Evolutionary conservation across 1,140 invertebrate species (phyloP).

Genomic region (Proales similis): DNA sequence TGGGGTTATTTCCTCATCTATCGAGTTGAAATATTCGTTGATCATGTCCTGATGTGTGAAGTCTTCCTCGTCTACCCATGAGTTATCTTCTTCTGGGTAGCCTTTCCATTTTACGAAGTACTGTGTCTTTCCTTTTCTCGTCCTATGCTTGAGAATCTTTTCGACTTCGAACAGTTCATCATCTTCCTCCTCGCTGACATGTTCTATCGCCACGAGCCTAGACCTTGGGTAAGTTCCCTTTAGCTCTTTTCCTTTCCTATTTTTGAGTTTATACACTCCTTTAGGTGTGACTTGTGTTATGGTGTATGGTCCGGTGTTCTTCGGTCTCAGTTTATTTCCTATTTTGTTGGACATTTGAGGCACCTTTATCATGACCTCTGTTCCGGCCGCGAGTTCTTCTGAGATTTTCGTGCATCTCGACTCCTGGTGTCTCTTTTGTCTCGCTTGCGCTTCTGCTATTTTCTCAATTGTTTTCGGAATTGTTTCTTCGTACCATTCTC

Average conservation of each 20-base stretch:
- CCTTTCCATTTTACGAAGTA: constrained; percentile 27
- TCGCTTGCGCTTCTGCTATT: constrained; percentile 14
- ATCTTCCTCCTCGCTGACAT: neutral
- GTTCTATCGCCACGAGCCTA: neutral
- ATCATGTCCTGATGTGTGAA: constrained; percentile 7
- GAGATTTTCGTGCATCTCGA: no score
- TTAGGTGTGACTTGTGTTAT: neutral
- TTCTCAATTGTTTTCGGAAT: constrained; percentile 21
- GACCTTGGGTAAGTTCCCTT: neutral
- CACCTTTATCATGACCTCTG: neutral
- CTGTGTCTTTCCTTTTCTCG: constrained; percentile 10
- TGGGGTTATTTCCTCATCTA: no score
- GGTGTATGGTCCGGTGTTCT: constrained; percentile 5
- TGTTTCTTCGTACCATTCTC: constrained; percentile 12
- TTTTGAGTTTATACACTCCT: constrained; percentile 2
- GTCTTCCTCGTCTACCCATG: constrained; percentile 22
- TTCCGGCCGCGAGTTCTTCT: no score
- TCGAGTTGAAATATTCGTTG: no score
- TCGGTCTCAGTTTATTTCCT: neutral
- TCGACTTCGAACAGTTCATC: constrained; percentile 1
- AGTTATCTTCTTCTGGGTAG: constrained; percentile 17
- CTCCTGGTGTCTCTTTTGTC: constrained; percentile 6
- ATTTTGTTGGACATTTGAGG: no score
- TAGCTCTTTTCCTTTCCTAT: constrained; percentile 6
- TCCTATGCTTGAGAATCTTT: constrained; percentile 22